Percentiles rank a stretch among this genome's conserved stretches.
phyloP scores from a whole-genome alignment of 2,797 vertebrate genomes.

The Falco peregrinus region DNA sequence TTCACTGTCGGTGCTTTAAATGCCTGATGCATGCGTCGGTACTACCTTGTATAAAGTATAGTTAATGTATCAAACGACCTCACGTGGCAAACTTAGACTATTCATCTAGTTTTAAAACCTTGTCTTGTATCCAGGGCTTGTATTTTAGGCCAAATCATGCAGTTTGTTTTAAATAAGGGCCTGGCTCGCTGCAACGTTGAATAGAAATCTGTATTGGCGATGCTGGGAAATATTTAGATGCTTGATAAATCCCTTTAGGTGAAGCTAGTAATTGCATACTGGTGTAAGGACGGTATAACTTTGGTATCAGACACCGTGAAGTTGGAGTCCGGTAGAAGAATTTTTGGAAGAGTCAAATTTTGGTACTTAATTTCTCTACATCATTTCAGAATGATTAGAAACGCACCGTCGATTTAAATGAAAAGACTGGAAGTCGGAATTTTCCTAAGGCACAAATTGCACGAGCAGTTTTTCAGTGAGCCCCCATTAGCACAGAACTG shows the following conservation, averaged over 20 bases:
- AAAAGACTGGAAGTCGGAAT: background rate
- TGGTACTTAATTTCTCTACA: background rate
- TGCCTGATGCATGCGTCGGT: background rate
- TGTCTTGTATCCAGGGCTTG: background rate
- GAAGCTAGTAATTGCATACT: background rate
- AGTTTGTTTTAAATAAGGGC: background rate
- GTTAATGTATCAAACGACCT: background rate
- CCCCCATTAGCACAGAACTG: background rate
- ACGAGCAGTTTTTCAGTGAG: background rate
- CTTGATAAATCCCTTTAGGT: background rate
- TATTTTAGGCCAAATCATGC: background rate
- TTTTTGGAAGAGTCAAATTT: background rate
- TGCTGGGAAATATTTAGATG: background rate
- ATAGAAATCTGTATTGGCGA: background rate
- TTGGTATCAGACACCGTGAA: background rate
- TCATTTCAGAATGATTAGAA: background rate
- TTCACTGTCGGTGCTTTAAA: background rate
- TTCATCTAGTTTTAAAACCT: background rate
- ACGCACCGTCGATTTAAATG: background rate
- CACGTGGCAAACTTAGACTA: background rate
- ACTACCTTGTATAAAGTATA: fast-evolving
- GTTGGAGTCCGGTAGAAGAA: background rate
- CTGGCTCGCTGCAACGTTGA: background rate
- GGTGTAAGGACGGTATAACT: background rate
- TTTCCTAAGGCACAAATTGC: background rate